Evolutionary conservation across 1,140 invertebrate species (phyloP).

Genomic region (Lethrus apterus): DNA sequence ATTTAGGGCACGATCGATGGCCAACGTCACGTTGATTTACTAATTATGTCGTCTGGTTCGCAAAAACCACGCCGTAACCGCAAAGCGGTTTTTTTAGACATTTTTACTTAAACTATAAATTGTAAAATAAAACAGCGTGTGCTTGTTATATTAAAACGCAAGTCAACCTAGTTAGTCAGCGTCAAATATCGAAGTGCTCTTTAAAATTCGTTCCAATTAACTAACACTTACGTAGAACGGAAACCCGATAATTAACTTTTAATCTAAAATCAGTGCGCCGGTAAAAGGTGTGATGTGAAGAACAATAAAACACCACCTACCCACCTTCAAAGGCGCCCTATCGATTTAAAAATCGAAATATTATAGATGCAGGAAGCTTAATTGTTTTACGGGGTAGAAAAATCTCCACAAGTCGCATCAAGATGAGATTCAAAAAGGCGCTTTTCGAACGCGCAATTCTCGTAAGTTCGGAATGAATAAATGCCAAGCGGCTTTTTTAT

Average conservation of each 20-base stretch:
- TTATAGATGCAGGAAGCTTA: slow-evolving; percentile 15
- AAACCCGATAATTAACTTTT: slow-evolving; percentile 13
- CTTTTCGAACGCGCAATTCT: neutral
- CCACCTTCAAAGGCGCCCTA: slow-evolving; percentile 8
- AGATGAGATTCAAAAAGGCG: slow-evolving; percentile 9
- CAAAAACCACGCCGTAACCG: too few species aligned
- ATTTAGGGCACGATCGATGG: slow-evolving; percentile 13
- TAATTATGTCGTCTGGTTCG: slow-evolving; percentile 10
- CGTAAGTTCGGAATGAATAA: neutral
- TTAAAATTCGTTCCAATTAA: slow-evolving; percentile 13
- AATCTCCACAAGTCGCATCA: slow-evolving; percentile 10
- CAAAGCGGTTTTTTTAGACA: too few species aligned
- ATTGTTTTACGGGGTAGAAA: slow-evolving; percentile 14
- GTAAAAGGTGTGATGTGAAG: slow-evolving; percentile 10
- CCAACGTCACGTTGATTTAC: slow-evolving; percentile 12
- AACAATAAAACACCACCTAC: slow-evolving; percentile 13
- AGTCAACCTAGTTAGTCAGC: slow-evolving; percentile 7
- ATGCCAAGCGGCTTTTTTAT: neutral
- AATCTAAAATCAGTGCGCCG: slow-evolving; percentile 11
- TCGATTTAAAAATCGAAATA: slow-evolving; percentile 5
- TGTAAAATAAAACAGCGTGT: too few species aligned
- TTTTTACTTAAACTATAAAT: too few species aligned
- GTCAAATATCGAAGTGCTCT: slow-evolving; percentile 11
- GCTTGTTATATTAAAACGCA: too few species aligned
- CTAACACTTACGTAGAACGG: slow-evolving; percentile 8